phyloP scores from a whole-genome alignment of 2,888 invertebrate species.

The Tryphoninae sp. region DNA sequence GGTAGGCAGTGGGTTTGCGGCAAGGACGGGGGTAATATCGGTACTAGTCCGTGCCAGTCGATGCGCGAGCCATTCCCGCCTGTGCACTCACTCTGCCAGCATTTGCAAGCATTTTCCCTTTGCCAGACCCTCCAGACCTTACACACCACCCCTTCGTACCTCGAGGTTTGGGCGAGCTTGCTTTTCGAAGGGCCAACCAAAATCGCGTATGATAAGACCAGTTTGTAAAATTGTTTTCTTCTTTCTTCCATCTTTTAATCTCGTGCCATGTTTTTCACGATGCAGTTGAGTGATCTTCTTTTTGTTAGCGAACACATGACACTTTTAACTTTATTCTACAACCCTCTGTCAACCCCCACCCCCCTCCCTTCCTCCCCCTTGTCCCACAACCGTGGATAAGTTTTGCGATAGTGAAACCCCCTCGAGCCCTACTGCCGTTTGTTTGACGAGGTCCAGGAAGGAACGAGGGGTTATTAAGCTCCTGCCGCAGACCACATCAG shows the following conservation, averaged over 20 bases:
- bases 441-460: slow-evolving; percentile 79
- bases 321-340: slow-evolving; percentile 37
- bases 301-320: slow-evolving; percentile 28
- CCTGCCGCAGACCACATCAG: slow-evolving; percentile 80
- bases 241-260: neutral
- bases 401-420: neutral
- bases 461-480: slow-evolving; percentile 79
- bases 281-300: slow-evolving; percentile 9
- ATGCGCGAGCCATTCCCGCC: slow-evolving; percentile 74
- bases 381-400: slow-evolving; percentile 1
- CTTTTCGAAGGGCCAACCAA: slow-evolving; percentile 10
- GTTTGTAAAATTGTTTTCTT: slow-evolving; percentile 1
- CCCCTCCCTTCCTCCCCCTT: neutral
- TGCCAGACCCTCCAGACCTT: slow-evolving; percentile 11
- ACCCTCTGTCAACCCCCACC: slow-evolving; percentile 18
- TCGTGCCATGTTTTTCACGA: neutral
- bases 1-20: slow-evolving; percentile 56
- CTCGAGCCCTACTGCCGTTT: slow-evolving; percentile 73
- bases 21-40: slow-evolving; percentile 76
- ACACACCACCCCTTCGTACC: neutral
- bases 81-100: slow-evolving; percentile 57
- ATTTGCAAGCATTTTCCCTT: slow-evolving; percentile 56
- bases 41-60: slow-evolving; percentile 80
- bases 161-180: slow-evolving; percentile 15
- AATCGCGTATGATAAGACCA: neutral